Conservation (phyloP, 2,797 vertebrate species). For the Sparidentex hasta region DNA sequence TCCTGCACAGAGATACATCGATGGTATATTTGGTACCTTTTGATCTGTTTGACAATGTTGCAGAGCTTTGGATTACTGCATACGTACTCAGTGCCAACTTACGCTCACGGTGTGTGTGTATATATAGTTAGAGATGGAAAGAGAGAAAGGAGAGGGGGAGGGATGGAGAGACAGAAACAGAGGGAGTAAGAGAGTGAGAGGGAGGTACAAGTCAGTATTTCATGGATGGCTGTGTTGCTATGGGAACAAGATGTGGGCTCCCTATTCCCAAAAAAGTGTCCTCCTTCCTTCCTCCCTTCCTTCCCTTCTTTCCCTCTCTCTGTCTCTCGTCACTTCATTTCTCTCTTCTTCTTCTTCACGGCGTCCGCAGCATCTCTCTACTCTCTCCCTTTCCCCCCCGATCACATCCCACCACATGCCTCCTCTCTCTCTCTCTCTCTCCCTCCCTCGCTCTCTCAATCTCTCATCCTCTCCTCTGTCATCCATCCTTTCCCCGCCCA, state of each 20-base stretch:
- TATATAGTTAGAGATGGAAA: constrained; percentile 72
- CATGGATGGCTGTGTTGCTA: constrained; percentile 90
- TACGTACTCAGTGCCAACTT: constrained; percentile 67
- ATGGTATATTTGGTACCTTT: constrained; percentile 55
- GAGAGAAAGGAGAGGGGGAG: constrained; percentile 70
- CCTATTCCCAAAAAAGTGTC: constrained; percentile 88
- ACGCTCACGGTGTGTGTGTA: constrained; percentile 62
- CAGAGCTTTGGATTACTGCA: constrained; percentile 69
- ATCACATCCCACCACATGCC: constrained; percentile 71
- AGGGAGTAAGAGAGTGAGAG: constrained; percentile 79
- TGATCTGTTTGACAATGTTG: constrained; percentile 70
- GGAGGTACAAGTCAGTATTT: constrained; percentile 85
- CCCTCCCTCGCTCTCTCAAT: constrained; percentile 18
- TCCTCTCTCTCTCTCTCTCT: constrained; percentile 49
- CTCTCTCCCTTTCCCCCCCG: constrained; percentile 53
- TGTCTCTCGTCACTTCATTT: constrained; percentile 71
- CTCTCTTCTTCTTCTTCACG: constrained; percentile 53
- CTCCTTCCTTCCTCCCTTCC: constrained; percentile 79
- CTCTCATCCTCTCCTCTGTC: constrained; percentile 46
- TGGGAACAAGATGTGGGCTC: constrained; percentile 90
- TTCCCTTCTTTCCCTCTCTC: constrained; percentile 69
- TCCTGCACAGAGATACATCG: constrained; percentile 16
- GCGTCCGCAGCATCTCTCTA: constrained; percentile 61
- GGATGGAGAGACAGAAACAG: constrained; percentile 75
- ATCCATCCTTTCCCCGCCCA: constrained; percentile 60